Base-by-base conservation (phyloP, 2,888 invertebrate species). In the Agonopterix subpropinquella region DNA sequence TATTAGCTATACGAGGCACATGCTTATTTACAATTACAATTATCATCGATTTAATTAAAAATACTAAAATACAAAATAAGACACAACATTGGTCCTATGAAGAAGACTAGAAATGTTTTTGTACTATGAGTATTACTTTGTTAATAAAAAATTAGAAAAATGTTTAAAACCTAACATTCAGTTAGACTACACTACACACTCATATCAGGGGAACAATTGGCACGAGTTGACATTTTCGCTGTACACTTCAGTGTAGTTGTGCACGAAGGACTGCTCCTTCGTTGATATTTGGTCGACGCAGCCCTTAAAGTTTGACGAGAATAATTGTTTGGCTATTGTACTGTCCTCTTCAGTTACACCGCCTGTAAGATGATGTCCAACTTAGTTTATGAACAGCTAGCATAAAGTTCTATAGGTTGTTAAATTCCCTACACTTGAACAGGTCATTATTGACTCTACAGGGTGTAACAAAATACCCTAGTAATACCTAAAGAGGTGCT, bases 211-310 rank as follows among this genome's bases (percentile, higher is more conserved):
- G 53, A 79, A 81, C 44, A 83, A 64, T 80, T 85, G 87, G 77
- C 88, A 88, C 69, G 83, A 80, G 56, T 73, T 77, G 41, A 88
- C 58, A 56, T 88, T 87, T 68, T 88, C 87, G 58, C 85, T 85
- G 61, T 85, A 85, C 35, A 87, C 59, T 52, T 77, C 77, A 2
- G 77, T 73, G 52, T 74, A 87, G 57, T 84, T 76, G 0, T 67
- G 73, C 15, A 84, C 52, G 47, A 67, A 73, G 8, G 61, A 64
- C 4, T 70, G 61, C 48, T 77, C 73, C 43, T 61, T 65, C 0
- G 79, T 90, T 45, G 90, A 85, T 63, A 91, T 89, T 56, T 89
- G 87, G 66, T 90, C 90, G 54, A 91, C 85, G 64, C 91, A 92
- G 51, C 91, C 91, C 67, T 89, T 89, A 62, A 91, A 91, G 54